Conservation (phyloP, 2,888 invertebrate species). For the Apamea monoglypha region DNA sequence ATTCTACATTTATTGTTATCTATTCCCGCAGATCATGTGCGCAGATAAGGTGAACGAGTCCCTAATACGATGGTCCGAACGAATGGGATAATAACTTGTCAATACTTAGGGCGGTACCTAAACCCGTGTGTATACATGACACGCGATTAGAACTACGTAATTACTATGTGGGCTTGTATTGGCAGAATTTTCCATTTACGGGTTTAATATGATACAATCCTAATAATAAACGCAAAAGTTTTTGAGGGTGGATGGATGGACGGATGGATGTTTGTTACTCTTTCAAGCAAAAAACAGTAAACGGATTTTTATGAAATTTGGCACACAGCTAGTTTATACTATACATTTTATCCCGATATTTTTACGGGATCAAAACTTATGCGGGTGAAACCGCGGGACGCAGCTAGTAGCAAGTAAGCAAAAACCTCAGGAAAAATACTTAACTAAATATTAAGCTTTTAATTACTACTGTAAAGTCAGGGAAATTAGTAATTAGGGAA, state of each 20-base stretch:
- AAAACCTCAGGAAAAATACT: not conserved
- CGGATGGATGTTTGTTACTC: too few species aligned
- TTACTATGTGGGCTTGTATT: not conserved
- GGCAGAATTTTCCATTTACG: too few species aligned
- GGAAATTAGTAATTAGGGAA: not conserved
- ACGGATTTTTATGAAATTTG: too few species aligned
- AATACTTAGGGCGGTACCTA: slow-evolving; percentile 32
- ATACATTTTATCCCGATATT: too few species aligned
- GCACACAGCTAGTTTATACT: too few species aligned
- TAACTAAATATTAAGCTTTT: not conserved
- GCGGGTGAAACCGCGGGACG: too few species aligned
- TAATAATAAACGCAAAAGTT: too few species aligned
- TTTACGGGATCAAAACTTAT: too few species aligned
- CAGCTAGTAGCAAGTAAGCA: not conserved
- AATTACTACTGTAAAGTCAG: not conserved
- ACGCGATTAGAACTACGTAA: slow-evolving; percentile 15
- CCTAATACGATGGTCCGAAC: slow-evolving; percentile 31
- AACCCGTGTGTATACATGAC: not conserved
- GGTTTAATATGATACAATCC: not conserved
- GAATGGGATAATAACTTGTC: slow-evolving; percentile 50
- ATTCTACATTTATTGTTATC: slow-evolving; percentile 12
- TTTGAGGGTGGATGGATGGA: too few species aligned
- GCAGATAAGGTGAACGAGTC: slow-evolving; percentile 46
- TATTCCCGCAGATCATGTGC: slow-evolving; percentile 25
- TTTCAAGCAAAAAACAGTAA: too few species aligned